Evolutionary conservation across 1,140 invertebrate genomes (phyloP).

Genomic region (Hycleus phaleratus): DNA sequence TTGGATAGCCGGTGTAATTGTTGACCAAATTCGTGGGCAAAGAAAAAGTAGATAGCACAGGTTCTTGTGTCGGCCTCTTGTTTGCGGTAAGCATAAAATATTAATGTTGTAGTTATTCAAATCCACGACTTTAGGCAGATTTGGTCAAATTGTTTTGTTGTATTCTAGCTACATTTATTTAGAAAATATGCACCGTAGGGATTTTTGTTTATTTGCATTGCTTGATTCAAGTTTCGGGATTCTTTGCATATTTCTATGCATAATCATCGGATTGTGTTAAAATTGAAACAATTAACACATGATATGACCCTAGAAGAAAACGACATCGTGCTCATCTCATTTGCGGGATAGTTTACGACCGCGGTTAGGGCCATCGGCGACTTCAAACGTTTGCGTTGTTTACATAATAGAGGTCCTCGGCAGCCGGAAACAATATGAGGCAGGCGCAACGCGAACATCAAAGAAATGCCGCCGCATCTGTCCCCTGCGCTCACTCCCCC

Average conservation of each 20-base stretch:
- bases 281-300: no score
- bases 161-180: no score
- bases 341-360: conserved; percentile 39
- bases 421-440: conserved; percentile 43
- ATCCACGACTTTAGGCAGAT: conserved; percentile 1
- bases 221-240: no score
- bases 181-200: no score
- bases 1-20: conserved; percentile 18
- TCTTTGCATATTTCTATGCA: no score
- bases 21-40: conserved; percentile 9
- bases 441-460: conserved; percentile 36
- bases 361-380: conserved; percentile 33
- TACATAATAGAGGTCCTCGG: conserved; percentile 43
- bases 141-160: not conserved
- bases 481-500: conserved; percentile 12
- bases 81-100: conserved; percentile 3
- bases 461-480: conserved; percentile 28
- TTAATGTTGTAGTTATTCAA: conserved; percentile 9
- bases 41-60: not conserved
- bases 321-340: conserved; percentile 27
- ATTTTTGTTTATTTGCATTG: no score
- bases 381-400: conserved; percentile 41
- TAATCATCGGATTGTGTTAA: no score
- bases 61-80: conserved; percentile 5
- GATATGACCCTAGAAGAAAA: not conserved